These are phyloP conservation scores for Orchesella flavescens DNA, from an alignment of 2,888 invertebrate species.

Conservation along the genomic window DNA sequence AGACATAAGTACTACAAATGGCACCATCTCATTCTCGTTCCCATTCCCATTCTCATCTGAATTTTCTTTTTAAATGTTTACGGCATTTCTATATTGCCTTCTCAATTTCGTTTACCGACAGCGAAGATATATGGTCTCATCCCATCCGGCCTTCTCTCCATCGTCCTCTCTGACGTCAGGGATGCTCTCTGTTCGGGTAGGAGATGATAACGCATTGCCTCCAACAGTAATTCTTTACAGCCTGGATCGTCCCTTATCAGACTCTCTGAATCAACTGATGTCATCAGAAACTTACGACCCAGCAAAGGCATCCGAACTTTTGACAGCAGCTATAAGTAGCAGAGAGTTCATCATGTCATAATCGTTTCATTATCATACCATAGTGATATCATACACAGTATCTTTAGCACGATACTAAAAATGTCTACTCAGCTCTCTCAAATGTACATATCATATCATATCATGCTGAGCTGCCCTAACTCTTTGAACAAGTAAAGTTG, in stretches of 20 bases:
- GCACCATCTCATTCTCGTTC: too few species aligned
- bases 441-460: too few species aligned
- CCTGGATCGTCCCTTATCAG: slow-evolving; percentile 80
- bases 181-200: slow-evolving; percentile 81
- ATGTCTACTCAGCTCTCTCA: background rate
- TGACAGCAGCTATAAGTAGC: slow-evolving; percentile 77
- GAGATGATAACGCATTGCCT: slow-evolving; percentile 83
- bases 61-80: background rate
- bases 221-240: slow-evolving; percentile 80
- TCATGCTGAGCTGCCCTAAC: background rate
- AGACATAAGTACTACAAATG: too few species aligned
- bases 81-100: background rate
- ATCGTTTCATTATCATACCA: slow-evolving; percentile 55
- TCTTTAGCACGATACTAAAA: background rate
- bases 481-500: background rate
- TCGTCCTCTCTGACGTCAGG: slow-evolving; percentile 79
- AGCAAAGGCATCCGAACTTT: slow-evolving; percentile 81
- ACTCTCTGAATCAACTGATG: slow-evolving; percentile 80
- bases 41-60: background rate
- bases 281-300: slow-evolving; percentile 81
- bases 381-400: too few species aligned
- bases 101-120: slow-evolving; percentile 74
- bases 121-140: slow-evolving; percentile 81
- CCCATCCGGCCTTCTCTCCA: slow-evolving; percentile 81
- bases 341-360: slow-evolving; percentile 43